Conservation (phyloP, 2,888 invertebrate genomes). For the Trileptium ribeirensis region DNA sequence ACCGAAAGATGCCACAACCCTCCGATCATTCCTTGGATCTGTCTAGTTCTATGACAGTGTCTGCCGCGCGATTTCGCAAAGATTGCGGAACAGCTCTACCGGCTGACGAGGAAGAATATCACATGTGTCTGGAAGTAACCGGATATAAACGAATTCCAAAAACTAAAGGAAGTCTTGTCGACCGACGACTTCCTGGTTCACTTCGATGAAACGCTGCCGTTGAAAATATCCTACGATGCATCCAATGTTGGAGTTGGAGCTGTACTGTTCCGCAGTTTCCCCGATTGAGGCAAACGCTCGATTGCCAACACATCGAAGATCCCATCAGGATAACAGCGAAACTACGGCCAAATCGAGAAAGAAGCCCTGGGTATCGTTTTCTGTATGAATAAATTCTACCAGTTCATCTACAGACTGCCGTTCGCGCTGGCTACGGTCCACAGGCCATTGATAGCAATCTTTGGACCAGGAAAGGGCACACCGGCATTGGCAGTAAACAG, state of each 20-base stretch:
- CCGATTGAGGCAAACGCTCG: conserved; percentile 29
- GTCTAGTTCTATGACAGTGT: neutral
- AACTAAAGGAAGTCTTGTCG: neutral
- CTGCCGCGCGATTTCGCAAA: neutral
- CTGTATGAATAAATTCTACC: conserved; percentile 37
- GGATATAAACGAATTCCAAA: neutral
- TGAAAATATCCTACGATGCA: conserved; percentile 9
- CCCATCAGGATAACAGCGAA: conserved; percentile 32
- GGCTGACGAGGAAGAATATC: neutral
- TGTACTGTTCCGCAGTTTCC: conserved; percentile 28
- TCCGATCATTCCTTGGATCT: neutral
- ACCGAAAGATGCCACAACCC: neutral
- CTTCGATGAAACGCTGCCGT: neutral
- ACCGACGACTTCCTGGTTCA: neutral
- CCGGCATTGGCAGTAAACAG: conserved; percentile 24
- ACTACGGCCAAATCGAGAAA: conserved; percentile 38
- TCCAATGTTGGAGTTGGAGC: conserved; percentile 21
- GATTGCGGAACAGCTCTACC: neutral
- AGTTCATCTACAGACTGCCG: conserved; percentile 35
- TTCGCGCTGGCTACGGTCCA: conserved; percentile 35
- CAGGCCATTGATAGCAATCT: conserved; percentile 31
- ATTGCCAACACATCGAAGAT: conserved; percentile 38
- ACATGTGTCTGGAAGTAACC: neutral
- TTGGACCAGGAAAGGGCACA: conserved; percentile 25
- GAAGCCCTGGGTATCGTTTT: conserved; percentile 38